Evolutionary conservation across 2,797 vertebrate genomes (phyloP).

Genomic region (Epinephelus coioides): DNA sequence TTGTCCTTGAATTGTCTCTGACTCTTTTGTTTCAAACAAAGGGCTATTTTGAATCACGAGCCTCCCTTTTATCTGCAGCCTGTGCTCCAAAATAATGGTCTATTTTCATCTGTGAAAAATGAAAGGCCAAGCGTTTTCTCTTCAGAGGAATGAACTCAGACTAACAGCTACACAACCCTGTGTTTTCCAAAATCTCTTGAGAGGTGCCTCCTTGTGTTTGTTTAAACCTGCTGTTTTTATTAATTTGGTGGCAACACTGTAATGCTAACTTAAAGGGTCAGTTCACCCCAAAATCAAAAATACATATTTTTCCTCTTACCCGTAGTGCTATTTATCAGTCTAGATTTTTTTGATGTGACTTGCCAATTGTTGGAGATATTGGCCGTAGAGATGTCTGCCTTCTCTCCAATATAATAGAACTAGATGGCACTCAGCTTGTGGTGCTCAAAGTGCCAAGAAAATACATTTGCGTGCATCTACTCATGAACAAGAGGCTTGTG

Average conservation of each 20-base stretch:
- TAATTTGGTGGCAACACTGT: not conserved
- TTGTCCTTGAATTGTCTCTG: constrained; percentile 30
- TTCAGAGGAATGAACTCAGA: constrained; percentile 31
- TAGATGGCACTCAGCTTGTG: too few relatives aligned
- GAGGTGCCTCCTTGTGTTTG: not conserved
- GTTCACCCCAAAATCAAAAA: too few relatives aligned
- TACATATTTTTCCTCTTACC: too few relatives aligned
- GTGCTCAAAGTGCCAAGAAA: too few relatives aligned
- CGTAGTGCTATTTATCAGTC: too few relatives aligned
- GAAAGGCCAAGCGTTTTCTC: not conserved
- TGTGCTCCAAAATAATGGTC: constrained; percentile 7
- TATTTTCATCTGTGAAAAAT: constrained; percentile 31
- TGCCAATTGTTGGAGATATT: too few relatives aligned
- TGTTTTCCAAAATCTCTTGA: constrained; percentile 10
- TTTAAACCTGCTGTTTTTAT: not conserved
- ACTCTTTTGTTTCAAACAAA: constrained; percentile 52
- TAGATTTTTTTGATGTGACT: too few relatives aligned
- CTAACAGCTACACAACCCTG: not conserved
- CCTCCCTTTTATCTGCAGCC: constrained; percentile 28
- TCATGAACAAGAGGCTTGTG: too few relatives aligned
- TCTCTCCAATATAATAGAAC: too few relatives aligned
- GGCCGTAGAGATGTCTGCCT: too few relatives aligned
- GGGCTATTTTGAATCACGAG: constrained; percentile 3
- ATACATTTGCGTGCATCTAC: too few relatives aligned
- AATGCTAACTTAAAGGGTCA: too few relatives aligned